phyloP scores from a whole-genome alignment of 2,797 vertebrate species.

The Lemur catta region DNA sequence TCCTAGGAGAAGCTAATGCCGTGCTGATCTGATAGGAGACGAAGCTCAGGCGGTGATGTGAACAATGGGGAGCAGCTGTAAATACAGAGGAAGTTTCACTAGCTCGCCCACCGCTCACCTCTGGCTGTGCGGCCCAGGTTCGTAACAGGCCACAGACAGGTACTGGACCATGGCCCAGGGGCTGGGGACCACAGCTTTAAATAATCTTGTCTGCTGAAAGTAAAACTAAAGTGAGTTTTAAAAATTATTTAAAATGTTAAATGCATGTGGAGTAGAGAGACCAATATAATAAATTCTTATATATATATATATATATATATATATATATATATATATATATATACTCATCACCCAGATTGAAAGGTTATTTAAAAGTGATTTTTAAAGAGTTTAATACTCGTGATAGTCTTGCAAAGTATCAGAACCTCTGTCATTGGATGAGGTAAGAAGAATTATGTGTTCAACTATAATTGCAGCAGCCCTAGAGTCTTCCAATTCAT shows the following conservation, averaged over 20 bases:
- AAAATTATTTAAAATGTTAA: conserved; percentile 28
- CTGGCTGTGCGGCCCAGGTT: too few species aligned
- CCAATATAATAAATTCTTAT: background rate
- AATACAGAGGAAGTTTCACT: too few species aligned
- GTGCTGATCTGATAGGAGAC: too few species aligned
- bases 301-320: too few species aligned
- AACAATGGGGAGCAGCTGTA: too few species aligned
- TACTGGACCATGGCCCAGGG: too few species aligned
- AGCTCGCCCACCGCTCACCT: too few species aligned
- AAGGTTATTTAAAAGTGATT: conserved; percentile 19
- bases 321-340: background rate
- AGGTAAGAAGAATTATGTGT: background rate
- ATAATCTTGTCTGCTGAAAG: background rate
- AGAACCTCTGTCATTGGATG: background rate
- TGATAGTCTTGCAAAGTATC: background rate
- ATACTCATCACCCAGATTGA: background rate
- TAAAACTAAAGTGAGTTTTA: conserved; percentile 20
- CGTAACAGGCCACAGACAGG: too few species aligned
- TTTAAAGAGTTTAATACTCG: background rate
- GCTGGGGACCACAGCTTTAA: too few species aligned
- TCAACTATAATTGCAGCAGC: background rate
- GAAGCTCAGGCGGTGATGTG: too few species aligned
- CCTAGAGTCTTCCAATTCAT: background rate
- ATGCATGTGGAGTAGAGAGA: background rate
- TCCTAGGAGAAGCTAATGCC: too few species aligned